A percentile compares a stretch with the other conserved stretches of the same genome.
Evolutionary conservation across 2,888 invertebrate species (phyloP).

Genomic region (Pristionchus maxplancki): DNA sequence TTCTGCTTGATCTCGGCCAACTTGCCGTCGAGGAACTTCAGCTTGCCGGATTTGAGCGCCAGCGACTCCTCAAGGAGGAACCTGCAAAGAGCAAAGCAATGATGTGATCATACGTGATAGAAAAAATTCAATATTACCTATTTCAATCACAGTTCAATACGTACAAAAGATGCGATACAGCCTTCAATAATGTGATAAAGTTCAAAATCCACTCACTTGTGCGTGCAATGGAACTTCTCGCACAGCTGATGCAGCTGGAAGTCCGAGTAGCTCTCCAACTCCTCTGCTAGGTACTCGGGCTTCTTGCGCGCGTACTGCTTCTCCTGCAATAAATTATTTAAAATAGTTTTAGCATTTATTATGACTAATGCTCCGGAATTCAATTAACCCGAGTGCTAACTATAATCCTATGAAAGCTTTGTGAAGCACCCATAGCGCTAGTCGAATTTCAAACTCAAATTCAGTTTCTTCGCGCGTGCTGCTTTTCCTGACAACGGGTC

Average conservation of each 20-base stretch:
- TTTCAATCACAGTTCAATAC: too few species aligned
- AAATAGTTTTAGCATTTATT: too few species aligned
- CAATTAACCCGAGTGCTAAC: neutral
- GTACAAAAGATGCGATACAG: too few species aligned
- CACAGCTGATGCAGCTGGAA: conserved; percentile 82
- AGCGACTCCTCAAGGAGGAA: conserved; percentile 79
- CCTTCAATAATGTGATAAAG: too few species aligned
- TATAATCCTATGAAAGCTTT: neutral
- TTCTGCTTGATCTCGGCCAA: conserved; percentile 84
- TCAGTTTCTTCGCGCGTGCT: neutral
- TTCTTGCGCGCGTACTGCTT: conserved; percentile 78
- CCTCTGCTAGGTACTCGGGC: conserved; percentile 85
- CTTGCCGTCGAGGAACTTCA: conserved; percentile 86
- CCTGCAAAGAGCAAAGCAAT: conserved; percentile 77
- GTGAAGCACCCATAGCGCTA: too few species aligned
- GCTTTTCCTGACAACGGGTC: neutral
- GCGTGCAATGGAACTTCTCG: conserved; percentile 56
- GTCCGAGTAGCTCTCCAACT: conserved; percentile 90
- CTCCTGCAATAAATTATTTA: conserved; percentile 53
- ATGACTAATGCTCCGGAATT: too few species aligned
- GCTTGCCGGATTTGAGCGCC: conserved; percentile 91
- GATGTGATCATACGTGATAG: too few species aligned
- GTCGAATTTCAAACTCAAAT: neutral
- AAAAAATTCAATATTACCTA: neutral
- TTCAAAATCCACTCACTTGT: conserved; percentile 5